Evolutionary conservation across 2,113 vertebrate species (phyloP).

Genomic region (Taurulus bubalis): DNA sequence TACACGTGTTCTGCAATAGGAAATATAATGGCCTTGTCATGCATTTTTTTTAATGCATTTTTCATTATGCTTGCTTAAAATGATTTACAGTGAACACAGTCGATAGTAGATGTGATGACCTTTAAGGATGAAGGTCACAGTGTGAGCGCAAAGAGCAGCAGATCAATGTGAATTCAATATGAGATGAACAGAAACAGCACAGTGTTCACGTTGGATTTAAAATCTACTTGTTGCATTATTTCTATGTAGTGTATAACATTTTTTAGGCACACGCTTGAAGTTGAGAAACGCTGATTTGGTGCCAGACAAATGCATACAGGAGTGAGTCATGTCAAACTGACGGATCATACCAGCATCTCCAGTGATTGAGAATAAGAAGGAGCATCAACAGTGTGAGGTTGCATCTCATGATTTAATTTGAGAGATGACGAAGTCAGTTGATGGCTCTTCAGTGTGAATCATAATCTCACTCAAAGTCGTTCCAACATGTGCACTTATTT

Average conservation of each 20-base stretch:
- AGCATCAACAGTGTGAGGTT: not conserved
- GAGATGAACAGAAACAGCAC: not conserved
- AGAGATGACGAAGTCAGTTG: not conserved
- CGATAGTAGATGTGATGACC: slow-evolving; percentile 11
- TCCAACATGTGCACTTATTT: slow-evolving; percentile 39
- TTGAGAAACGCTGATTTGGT: not conserved
- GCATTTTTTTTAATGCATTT: not conserved
- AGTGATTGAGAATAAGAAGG: not conserved
- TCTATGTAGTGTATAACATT: not conserved
- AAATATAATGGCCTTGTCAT: not conserved
- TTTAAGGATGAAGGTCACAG: slow-evolving; percentile 17
- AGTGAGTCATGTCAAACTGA: not conserved
- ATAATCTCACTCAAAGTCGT: slow-evolving; percentile 20
- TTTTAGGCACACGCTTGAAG: not conserved
- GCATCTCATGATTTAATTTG: not conserved
- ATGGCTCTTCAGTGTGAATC: not conserved
- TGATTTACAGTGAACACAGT: not conserved
- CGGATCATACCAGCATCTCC: not conserved
- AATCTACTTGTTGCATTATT: not conserved
- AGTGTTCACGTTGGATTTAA: not conserved
- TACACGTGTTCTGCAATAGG: not conserved
- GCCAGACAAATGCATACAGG: not conserved
- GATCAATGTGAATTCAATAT: not conserved
- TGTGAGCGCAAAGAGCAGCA: not conserved
- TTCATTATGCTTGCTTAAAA: not conserved